Conservation (phyloP, 2,113 vertebrate genomes). For the Bucco capensis region DNA sequence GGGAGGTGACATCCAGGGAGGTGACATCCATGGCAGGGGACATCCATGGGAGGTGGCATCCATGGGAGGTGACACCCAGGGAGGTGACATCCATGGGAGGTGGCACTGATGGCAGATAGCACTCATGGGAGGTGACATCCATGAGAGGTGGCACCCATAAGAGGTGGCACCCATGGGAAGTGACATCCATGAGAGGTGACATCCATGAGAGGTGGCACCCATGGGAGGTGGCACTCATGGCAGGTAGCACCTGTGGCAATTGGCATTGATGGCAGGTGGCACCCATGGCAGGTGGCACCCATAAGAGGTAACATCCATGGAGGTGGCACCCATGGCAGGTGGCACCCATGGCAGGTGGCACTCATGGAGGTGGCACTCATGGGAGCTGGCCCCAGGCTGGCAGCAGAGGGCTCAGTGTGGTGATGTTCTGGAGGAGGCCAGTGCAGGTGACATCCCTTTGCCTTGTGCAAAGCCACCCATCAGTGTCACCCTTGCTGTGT, state of each 20-base stretch:
- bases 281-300: too few relatives aligned
- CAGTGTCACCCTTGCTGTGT: rapidly evolving
- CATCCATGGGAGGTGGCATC: not conserved
- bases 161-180: constrained; percentile 16
- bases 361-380: not conserved
- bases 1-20: not conserved
- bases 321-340: constrained; percentile 33
- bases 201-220: not conserved
- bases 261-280: too few relatives aligned
- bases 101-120: too few relatives aligned
- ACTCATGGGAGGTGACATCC: not conserved
- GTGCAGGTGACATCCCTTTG: too few relatives aligned
- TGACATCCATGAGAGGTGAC: not conserved
- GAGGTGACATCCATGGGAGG: not conserved
- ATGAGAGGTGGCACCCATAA: not conserved
- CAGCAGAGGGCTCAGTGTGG: not conserved
- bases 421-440: too few relatives aligned
- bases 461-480: not conserved
- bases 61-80: not conserved
- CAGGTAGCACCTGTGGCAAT: too few relatives aligned
- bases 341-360: constrained; percentile 38
- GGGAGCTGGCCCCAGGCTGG: rapidly evolving
- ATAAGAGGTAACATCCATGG: too few relatives aligned
- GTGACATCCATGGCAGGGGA: too few relatives aligned
- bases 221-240: too few relatives aligned